Conservation (phyloP, 2,797 vertebrate genomes). For the Labeo calbasu region DNA sequence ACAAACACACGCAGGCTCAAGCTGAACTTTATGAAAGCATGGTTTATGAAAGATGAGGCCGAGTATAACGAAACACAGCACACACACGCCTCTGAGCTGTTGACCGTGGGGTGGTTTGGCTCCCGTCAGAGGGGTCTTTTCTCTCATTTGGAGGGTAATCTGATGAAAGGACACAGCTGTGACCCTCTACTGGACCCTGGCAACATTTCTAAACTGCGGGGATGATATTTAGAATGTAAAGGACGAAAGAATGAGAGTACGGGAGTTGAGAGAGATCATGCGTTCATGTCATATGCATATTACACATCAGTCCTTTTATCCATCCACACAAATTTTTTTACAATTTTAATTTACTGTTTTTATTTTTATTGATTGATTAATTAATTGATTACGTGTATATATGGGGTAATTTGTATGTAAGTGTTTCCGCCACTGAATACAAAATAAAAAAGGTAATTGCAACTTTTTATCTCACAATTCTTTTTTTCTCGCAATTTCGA, state of each 20-base stretch:
- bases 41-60: constrained; percentile 25
- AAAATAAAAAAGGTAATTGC: too few species aligned
- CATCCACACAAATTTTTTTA: not conserved
- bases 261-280: constrained; percentile 2
- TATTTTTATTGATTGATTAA: too few species aligned
- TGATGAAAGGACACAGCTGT: constrained; percentile 43
- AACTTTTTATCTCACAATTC: too few species aligned
- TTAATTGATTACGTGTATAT: not conserved
- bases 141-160: constrained; percentile 20
- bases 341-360: not conserved
- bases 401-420: not conserved
- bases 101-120: not conserved
- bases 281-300: not conserved
- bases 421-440: too few species aligned
- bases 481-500: too few species aligned
- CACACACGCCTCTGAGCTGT: not conserved
- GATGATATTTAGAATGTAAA: constrained; percentile 9
- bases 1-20: not conserved
- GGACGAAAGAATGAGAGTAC: not conserved
- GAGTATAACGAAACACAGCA: constrained; percentile 4
- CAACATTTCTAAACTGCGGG: not conserved
- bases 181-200: constrained; percentile 30
- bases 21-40: constrained; percentile 12
- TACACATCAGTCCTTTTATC: not conserved
- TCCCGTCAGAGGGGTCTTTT: not conserved